Percentiles rank a stretch among this genome's conserved stretches.
Evolutionary conservation across 2,113 vertebrate species (phyloP).

Genomic region (Muntiacus reevesi): DNA sequence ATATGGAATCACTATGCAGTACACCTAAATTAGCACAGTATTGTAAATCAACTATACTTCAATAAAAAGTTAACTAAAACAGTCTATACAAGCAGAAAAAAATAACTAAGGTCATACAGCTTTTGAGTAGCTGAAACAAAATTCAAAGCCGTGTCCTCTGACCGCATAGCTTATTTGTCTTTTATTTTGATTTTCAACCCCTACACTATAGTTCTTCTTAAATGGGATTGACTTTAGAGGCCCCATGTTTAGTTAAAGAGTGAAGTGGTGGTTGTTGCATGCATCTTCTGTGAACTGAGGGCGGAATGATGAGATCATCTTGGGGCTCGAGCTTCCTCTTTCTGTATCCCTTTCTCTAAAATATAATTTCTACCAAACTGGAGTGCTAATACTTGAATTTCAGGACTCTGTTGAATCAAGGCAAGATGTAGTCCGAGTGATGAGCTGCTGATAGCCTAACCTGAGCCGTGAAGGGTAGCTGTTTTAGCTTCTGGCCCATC

Average conservation of each 20-base stretch:
- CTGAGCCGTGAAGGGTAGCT: too few species aligned
- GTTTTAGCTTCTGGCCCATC: background rate
- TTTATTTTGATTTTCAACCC: background rate
- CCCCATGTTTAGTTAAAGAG: background rate
- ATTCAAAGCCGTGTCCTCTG: background rate
- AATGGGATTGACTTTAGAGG: background rate
- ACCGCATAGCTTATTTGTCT: background rate
- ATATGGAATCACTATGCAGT: background rate
- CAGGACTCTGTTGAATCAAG: background rate
- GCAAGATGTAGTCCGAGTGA: background rate
- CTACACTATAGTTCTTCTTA: background rate
- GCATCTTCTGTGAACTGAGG: background rate
- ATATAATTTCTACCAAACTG: background rate
- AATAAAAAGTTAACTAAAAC: background rate
- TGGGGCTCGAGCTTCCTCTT: background rate
- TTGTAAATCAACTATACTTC: background rate
- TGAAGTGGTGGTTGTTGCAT: accelerated
- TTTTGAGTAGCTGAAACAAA: background rate
- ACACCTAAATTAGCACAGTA: background rate
- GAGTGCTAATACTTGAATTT: background rate
- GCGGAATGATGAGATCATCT: background rate
- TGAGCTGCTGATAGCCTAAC: background rate
- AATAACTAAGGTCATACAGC: background rate
- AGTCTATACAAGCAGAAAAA: background rate
- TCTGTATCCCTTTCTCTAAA: background rate